Percentiles rank a stretch among this genome's conserved stretches.
Evolutionary conservation across 1,140 invertebrate species (phyloP).

Genomic region (Drosophila kurseongensis): DNA sequence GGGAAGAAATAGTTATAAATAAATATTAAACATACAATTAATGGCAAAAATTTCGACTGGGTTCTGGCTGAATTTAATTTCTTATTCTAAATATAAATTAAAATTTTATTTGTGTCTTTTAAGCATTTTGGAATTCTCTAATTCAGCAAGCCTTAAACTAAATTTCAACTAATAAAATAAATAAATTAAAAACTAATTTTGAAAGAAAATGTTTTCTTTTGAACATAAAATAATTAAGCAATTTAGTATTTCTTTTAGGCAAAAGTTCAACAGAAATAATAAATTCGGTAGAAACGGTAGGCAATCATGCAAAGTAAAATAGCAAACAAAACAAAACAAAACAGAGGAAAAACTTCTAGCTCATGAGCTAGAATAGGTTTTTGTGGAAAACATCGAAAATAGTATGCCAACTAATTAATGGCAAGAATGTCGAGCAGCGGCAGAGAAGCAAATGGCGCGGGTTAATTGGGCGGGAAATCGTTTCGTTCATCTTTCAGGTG

Average conservation of each 20-base stretch:
- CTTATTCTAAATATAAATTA: slow-evolving; percentile 17
- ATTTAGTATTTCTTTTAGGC: slow-evolving; percentile 10
- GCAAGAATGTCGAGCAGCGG: slow-evolving; percentile 58
- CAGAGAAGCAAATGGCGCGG: slow-evolving; percentile 64
- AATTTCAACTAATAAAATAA: slow-evolving; percentile 37
- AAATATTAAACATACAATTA: slow-evolving; percentile 23
- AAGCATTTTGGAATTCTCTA: slow-evolving; percentile 70
- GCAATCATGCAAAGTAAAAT: slow-evolving; percentile 50
- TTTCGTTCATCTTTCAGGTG: slow-evolving; percentile 11
- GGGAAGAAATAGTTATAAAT: slow-evolving; percentile 24
- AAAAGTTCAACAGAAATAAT: slow-evolving; percentile 37
- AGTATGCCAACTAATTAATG: slow-evolving; percentile 68
- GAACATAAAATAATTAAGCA: slow-evolving; percentile 18
- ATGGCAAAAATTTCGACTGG: slow-evolving; percentile 42
- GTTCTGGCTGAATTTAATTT: neutral
- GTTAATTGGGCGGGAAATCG: slow-evolving; percentile 61
- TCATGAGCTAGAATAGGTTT: slow-evolving; percentile 57
- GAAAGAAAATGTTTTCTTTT: neutral
- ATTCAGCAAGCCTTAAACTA: slow-evolving; percentile 40
- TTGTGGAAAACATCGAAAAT: slow-evolving; percentile 39
- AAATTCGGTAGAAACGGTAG: slow-evolving; percentile 42
- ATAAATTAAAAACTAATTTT: slow-evolving; percentile 14
- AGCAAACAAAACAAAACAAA: slow-evolving; percentile 37
- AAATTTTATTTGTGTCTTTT: slow-evolving; percentile 11
- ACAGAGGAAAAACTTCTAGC: slow-evolving; percentile 31